Percentiles rank a stretch among this genome's conserved stretches.
phyloP scores from a whole-genome alignment of 2,113 vertebrate genomes.

The Empidonax traillii region DNA sequence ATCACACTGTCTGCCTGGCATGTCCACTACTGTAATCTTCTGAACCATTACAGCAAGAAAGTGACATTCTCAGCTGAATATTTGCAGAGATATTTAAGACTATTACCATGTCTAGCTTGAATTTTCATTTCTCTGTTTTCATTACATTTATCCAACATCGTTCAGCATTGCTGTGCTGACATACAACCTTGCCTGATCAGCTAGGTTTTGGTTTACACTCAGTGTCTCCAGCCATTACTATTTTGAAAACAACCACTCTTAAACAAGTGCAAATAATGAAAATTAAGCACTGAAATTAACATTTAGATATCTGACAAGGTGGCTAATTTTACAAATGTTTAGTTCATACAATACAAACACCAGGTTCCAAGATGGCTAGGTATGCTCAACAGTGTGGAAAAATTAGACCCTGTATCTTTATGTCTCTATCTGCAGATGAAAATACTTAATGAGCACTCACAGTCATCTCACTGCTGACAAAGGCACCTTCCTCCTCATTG shows the following conservation, averaged over 20 bases:
- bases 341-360: neutral
- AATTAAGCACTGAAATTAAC: neutral
- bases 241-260: neutral
- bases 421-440: neutral
- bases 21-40: fast-evolving
- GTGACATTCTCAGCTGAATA: neutral
- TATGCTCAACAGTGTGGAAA: neutral
- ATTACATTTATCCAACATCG: neutral
- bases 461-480: neutral
- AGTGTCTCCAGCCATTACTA: neutral
- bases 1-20: neutral
- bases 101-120: neutral
- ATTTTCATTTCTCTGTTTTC: neutral
- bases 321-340: neutral
- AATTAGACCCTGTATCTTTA: neutral
- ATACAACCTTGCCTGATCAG: neutral
- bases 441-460: neutral
- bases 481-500: neutral
- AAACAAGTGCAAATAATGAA: neutral
- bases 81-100: neutral
- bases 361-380: neutral
- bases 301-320: neutral
- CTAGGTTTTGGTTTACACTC: neutral
- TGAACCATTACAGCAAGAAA: neutral
- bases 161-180: neutral